A percentile compares a stretch with the other conserved stretches of the same genome.
These are phyloP conservation scores for Toxonevra muliebris DNA, from an alignment of 2,888 invertebrate genomes.

Conservation along the genomic window DNA sequence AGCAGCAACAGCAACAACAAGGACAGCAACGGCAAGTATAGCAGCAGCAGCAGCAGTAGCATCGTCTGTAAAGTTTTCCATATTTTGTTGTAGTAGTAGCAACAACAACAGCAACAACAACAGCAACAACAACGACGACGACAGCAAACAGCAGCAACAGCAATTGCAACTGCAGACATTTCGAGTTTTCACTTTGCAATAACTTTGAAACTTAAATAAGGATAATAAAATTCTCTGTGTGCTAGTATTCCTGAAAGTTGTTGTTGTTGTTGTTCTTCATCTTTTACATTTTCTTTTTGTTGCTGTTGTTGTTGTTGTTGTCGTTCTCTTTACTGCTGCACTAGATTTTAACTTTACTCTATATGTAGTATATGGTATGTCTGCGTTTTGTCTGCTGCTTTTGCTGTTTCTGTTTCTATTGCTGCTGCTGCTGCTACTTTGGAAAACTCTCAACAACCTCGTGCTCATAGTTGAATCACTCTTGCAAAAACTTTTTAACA, in stretches of 20 bases:
- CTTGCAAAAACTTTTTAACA: constrained; percentile 60
- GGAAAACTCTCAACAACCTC: constrained; percentile 16
- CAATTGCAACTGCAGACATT: constrained; percentile 36
- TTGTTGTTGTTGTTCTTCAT: constrained; percentile 25
- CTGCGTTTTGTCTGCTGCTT: constrained; percentile 44
- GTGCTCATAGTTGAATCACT: constrained; percentile 46
- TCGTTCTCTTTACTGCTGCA: constrained; percentile 2
- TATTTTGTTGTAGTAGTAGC: constrained; percentile 22
- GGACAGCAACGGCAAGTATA: neutral
- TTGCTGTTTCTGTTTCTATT: neutral
- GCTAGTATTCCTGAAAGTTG: neutral
- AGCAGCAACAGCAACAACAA: constrained; percentile 16
- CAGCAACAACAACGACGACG: constrained; percentile 33
- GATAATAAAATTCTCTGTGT: constrained; percentile 49
- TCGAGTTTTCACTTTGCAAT: constrained; percentile 56
- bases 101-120: constrained; percentile 23
- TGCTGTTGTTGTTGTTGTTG: constrained; percentile 7
- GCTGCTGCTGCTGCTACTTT: constrained; percentile 8
- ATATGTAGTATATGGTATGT: constrained; percentile 34
- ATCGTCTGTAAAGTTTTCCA: constrained; percentile 37
- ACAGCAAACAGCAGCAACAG: constrained; percentile 18
- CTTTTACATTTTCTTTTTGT: neutral
- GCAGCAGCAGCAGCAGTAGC: constrained; percentile 17
- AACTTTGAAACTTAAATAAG: constrained; percentile 55
- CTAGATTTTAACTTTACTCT: no score